Evolutionary conservation across 2,888 invertebrate species (phyloP), one percentile per base, ranked within the genome.

Genomic region (Synergus laeviventris): DNA sequence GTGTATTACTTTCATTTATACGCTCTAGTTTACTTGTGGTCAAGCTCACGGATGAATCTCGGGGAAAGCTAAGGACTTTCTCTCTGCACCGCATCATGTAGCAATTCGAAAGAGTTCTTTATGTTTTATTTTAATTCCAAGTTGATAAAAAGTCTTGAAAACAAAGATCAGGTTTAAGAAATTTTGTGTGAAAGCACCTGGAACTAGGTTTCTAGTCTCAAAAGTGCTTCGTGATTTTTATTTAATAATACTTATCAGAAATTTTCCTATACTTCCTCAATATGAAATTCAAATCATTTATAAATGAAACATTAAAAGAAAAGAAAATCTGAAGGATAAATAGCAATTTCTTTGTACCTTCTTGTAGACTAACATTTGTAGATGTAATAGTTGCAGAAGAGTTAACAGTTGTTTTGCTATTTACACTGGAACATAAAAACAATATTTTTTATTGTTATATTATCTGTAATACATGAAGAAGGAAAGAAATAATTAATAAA

Each of bases 1-100:
- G n/a, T 75, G 49, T 18, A 78, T 82, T 79, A 83, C 85, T 86
- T 86, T 86, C 84, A 77, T 83, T 83, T 54, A 38, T 78, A 73
- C 76, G 82, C 70, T 81, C 84, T 70, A 83, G 79, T 84, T 87
- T 81, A 81, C 74, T 64, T 39, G 64, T 77, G 75, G 75, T 82
- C 81, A 75, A 54, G 79, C 82, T 38, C 62, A 74, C 75, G 61
- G 64, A 38, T 74, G 64, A 36, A 5, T 24, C 62, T 76, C 60
- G 59, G 76, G 49, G 70, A 70, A 70, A 70, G 70, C 70, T 39
- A 31, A 31, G 7, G 49, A 70, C 70, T 70, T 70, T 70, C 70
- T 70, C 49, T 49, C 36, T 49, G 12, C 9, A 70, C 31, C 49
- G n/a, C 45, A 18, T n/a, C 62, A 62, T 18, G 39, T 39, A 18